Base-by-base conservation (phyloP, 2,797 vertebrate species). In the Danio choprae region DNA sequence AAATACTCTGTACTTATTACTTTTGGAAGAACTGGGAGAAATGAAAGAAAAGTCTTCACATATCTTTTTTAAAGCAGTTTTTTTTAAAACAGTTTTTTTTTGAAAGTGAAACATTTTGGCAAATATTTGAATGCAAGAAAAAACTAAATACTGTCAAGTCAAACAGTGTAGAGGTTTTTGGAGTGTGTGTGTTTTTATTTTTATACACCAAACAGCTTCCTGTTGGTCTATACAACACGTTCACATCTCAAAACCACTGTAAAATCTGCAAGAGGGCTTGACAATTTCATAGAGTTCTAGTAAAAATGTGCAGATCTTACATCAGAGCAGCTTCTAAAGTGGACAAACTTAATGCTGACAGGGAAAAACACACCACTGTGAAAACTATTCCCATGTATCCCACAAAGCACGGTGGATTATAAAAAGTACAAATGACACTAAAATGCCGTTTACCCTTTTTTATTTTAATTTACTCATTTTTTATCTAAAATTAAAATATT, bases 1-100 rank as follows among this genome's bases (percentile, higher is more conserved):
- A 58, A 72, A 72, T 16, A 29, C n/a, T 71, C 38, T n/a, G 9
- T 40, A 70, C 46, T 53, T 53, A 53, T 53, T 70, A 70, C 36
- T 20, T 70, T 70, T 20, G 8, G 22, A 50, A 68, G 13, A 50
- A 50, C 44, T 16, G 43, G 0, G 7, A 29, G 3, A 29, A 29
- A 29, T 29, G 1, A 6, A 10, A 68, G 6, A 7, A 22, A 0
- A 2, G 16, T 18, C 8, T 18, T 18, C 9, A 51, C 15, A 41
- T 3, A 40, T 41, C 41, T 62, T 6, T 29, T 18, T 18, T 29
- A 29, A 59, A 36, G 15, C 56, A 36, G 12, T 59, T 36, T 36
- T 40, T 43, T 38, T 63, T 41, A 29, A 59, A 36, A 15, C 56
- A 36, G 12, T 59, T 36, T 36, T 40, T 43, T 38, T 63, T 41